phyloP scores from a whole-genome alignment of 1,140 invertebrate genomes.

The Drosophila eugracilis region DNA sequence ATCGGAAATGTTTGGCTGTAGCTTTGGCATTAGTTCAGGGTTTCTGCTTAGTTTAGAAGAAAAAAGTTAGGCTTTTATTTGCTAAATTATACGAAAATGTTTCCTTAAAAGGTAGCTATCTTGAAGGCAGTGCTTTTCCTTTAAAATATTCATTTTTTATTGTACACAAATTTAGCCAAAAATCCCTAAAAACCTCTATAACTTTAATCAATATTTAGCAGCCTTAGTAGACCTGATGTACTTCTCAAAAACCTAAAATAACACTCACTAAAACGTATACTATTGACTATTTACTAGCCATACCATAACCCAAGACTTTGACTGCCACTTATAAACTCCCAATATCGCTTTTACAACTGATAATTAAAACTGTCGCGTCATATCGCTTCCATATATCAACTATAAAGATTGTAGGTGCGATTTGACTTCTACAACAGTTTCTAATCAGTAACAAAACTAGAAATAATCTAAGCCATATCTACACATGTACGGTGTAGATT shows the following conservation, averaged over 20 bases:
- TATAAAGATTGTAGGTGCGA: slow-evolving; percentile 31
- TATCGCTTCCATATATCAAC: slow-evolving; percentile 16
- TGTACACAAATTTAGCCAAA: too few species aligned
- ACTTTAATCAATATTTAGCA: too few species aligned
- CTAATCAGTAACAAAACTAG: slow-evolving; percentile 16
- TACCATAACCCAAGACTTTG: slow-evolving; percentile 4
- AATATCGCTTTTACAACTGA: slow-evolving; percentile 24
- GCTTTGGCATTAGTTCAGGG: slow-evolving; percentile 6
- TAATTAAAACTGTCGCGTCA: slow-evolving; percentile 22
- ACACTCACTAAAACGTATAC: too few species aligned
- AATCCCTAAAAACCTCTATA: too few species aligned
- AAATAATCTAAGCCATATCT: slow-evolving; percentile 23
- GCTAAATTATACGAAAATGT: background rate
- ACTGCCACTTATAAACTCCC: slow-evolving; percentile 12
- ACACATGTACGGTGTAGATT: slow-evolving; percentile 14
- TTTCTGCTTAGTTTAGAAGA: background rate
- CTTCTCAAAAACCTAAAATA: too few species aligned
- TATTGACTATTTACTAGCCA: too few species aligned
- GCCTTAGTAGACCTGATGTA: too few species aligned
- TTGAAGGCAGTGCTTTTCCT: too few species aligned
- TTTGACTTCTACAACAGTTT: slow-evolving; percentile 8
- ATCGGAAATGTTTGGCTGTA: slow-evolving; percentile 10
- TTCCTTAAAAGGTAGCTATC: too few species aligned
- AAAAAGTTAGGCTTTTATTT: background rate
- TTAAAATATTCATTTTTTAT: too few species aligned